These are phyloP conservation scores for Chaunax sp. DNA, from an alignment of 2,797 vertebrate species.

Conservation along the genomic window DNA sequence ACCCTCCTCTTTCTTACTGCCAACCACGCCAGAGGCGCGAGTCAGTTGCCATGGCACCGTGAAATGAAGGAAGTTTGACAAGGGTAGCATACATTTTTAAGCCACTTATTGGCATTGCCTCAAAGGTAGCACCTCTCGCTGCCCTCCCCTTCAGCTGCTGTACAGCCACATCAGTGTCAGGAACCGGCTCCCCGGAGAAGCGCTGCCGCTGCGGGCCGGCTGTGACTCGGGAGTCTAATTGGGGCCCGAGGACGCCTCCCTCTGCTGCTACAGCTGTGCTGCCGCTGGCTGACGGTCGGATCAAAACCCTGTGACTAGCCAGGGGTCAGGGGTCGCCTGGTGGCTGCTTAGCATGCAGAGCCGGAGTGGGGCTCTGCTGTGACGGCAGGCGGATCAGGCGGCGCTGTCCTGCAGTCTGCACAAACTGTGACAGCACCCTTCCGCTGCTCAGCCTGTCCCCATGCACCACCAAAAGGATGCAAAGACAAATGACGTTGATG, in stretches of 20 bases:
- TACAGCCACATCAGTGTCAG: constrained; percentile 84
- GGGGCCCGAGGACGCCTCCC: constrained; percentile 71
- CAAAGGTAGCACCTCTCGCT: constrained; percentile 76
- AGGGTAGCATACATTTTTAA: constrained; percentile 75
- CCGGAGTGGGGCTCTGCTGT: constrained; percentile 41
- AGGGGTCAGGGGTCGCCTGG: constrained; percentile 69
- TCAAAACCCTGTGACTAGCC: constrained; percentile 66
- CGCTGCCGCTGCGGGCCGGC: constrained; percentile 56
- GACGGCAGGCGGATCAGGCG: constrained; percentile 40
- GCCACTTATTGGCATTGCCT: constrained; percentile 82
- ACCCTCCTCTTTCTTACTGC: constrained; percentile 43
- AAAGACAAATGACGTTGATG: constrained; percentile 23
- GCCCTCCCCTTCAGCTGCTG: constrained; percentile 84
- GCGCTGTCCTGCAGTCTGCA: constrained; percentile 39
- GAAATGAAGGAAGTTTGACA: constrained; percentile 76
- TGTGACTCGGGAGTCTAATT: constrained; percentile 75
- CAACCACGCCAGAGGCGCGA: constrained; percentile 33
- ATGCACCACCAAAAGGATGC: neutral
- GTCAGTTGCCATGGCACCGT: constrained; percentile 61
- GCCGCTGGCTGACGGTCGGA: constrained; percentile 65
- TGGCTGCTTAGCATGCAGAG: constrained; percentile 60
- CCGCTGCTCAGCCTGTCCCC: constrained; percentile 51
- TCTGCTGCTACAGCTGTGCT: constrained; percentile 75
- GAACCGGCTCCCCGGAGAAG: constrained; percentile 63
- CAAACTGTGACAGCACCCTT: constrained; percentile 63